Evolutionary conservation across 2,888 invertebrate genomes (phyloP).

Genomic region (Idaea straminata): DNA sequence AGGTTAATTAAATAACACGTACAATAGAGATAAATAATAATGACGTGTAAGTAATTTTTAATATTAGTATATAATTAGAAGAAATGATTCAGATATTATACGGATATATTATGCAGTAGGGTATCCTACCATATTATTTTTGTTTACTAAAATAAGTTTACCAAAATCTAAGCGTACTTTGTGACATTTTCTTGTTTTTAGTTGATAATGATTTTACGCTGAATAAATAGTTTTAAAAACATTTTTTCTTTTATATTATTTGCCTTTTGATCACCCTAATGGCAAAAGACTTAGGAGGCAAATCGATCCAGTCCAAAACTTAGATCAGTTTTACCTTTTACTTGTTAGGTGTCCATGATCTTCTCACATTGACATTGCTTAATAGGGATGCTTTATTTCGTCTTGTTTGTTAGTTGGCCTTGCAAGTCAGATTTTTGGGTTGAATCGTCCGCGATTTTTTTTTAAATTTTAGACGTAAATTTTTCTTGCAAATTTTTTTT

Average conservation of each 20-base stretch:
- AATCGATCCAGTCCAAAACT: no score
- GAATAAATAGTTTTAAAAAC: conserved; percentile 1
- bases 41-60: not conserved
- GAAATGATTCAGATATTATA: not conserved
- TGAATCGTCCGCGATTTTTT: no score
- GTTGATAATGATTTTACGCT: not conserved
- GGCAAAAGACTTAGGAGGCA: no score
- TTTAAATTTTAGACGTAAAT: no score
- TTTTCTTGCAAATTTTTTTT: no score
- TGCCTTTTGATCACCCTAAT: no score
- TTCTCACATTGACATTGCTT: no score
- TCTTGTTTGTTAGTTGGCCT: no score
- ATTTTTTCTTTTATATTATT: not conserved
- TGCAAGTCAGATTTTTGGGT: no score
- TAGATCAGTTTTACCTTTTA: no score
- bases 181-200: not conserved
- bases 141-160: not conserved
- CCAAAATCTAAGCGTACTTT: not conserved
- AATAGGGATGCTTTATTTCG: no score
- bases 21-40: not conserved
- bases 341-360: no score
- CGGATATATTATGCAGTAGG: not conserved
- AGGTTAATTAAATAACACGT: not conserved
- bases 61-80: not conserved
- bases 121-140: not conserved